These are phyloP conservation scores for Anoplius nigerrimus DNA, from an alignment of 2,888 invertebrate genomes.

Conservation along the genomic window DNA sequence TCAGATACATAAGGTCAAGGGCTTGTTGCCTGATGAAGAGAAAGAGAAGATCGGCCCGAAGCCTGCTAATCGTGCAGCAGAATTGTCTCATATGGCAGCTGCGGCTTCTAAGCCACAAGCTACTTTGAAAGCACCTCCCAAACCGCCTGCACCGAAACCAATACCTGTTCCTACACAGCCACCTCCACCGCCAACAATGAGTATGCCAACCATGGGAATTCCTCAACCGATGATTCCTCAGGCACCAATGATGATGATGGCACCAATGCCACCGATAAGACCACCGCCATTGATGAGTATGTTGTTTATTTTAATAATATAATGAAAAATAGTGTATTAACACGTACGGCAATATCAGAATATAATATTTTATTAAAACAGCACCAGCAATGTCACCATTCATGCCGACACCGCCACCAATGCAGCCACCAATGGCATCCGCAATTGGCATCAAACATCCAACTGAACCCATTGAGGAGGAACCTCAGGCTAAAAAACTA, in stretches of 20 bases:
- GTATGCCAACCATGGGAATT: slow-evolving; percentile 73
- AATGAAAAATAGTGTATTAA: not conserved
- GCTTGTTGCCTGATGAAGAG: slow-evolving; percentile 94
- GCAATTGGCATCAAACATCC: slow-evolving; percentile 76
- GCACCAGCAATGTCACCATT: slow-evolving; percentile 74
- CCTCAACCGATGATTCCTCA: slow-evolving; percentile 78
- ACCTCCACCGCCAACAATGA: slow-evolving; percentile 69
- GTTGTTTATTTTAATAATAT: slow-evolving; percentile 38
- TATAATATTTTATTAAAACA: slow-evolving; percentile 29
- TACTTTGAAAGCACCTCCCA: slow-evolving; percentile 71
- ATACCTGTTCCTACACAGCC: slow-evolving; percentile 73
- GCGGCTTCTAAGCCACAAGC: slow-evolving; percentile 71
- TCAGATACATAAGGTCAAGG: slow-evolving; percentile 97
- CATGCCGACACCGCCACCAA: slow-evolving; percentile 73
- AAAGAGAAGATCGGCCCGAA: slow-evolving; percentile 98
- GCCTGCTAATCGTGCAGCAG: slow-evolving; percentile 78
- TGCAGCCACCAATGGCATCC: slow-evolving; percentile 73
- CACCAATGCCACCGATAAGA: slow-evolving; percentile 78
- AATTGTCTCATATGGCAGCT: slow-evolving; percentile 71
- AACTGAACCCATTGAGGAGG: slow-evolving; percentile 81
- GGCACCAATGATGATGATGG: slow-evolving; percentile 81
- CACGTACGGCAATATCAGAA: not conserved
- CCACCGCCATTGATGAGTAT: slow-evolving; percentile 79
- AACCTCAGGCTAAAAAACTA: slow-evolving; percentile 90
- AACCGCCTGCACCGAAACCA: slow-evolving; percentile 71